Evolutionary conservation across 2,797 vertebrate genomes (phyloP), one percentile per base, ranked within the genome.

Genomic region (Tolypeutes matacus): DNA sequence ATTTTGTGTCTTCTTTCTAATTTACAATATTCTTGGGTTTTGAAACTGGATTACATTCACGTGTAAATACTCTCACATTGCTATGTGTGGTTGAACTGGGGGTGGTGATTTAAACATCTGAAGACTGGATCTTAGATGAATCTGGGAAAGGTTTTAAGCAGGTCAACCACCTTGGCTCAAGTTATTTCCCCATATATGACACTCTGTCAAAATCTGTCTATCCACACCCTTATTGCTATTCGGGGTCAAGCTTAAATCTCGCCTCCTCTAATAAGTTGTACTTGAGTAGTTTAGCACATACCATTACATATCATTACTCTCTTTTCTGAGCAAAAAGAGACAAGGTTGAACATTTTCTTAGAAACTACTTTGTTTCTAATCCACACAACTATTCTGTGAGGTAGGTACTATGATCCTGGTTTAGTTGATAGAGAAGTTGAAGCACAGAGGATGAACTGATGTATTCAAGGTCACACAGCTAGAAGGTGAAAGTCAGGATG

Each of bases 1-100:
- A 90, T 70, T 97, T 96, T 88, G 91, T 65, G 4, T 7, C 0
- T 95, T 87, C 85, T 84, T 2, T 64, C 2, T 94, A 78, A 81
- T 80, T 97, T 93, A 51, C 60, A 76, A 31, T 96, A 93, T 78
- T 95, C 29, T 76, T 86, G 56, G 88, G 36, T 56, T 97, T 27
- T 75, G 69, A 85, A 96, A 75, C 39, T 27, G 86, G 34, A 27
- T 93, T 96, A 77, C 10, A 5, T 90, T 95, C 84, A 92, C 88
- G n/a, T 53, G 67, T 67, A 36, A 49, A 73, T 80, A 21, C 7
- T 95, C 81, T 97, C 72, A 53, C 10, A 46, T 51, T 91, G 56
- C 69, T 82, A 51, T 1, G 15, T 86, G 58, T 42, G 53, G 46
- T 31, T 0, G 0, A 51, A 76, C 76, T 17, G 0, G 21, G 10